Evolutionary conservation across 2,797 vertebrate genomes (phyloP).

Genomic region (Harpagifer antarcticus): DNA sequence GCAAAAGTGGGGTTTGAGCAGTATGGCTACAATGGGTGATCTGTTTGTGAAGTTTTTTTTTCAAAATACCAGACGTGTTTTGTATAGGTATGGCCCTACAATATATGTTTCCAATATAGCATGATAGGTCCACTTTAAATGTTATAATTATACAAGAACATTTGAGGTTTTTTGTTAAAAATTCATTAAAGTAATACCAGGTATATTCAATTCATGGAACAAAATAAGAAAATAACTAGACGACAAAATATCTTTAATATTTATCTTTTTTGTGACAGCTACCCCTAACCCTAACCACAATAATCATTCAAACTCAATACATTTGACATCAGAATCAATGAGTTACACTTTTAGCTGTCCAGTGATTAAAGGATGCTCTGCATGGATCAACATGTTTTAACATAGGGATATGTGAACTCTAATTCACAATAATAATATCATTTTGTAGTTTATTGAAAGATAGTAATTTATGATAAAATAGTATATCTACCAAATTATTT

Average conservation of each 20-base stretch:
- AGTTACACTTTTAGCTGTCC: background rate
- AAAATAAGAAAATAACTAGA: background rate
- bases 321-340: slow-evolving; percentile 3
- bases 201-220: background rate
- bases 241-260: background rate
- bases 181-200: background rate
- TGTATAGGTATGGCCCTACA: too few species aligned
- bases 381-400: background rate
- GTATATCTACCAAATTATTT: background rate
- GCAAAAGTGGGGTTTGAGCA: too few species aligned
- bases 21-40: too few species aligned
- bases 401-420: too few species aligned
- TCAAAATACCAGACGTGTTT: too few species aligned
- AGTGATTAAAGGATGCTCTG: slow-evolving; percentile 1
- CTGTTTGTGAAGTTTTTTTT: too few species aligned
- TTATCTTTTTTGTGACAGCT: background rate
- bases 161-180: background rate
- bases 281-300: background rate
- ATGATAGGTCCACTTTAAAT: background rate
- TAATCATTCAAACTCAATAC: background rate
- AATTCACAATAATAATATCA: background rate
- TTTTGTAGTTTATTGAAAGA: background rate
- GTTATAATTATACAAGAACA: background rate
- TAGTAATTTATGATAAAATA: background rate
- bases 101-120: too few species aligned